These are phyloP conservation scores for Heterocephalus glaber DNA, from an alignment of 2,113 vertebrate species.

Conservation along the genomic window DNA sequence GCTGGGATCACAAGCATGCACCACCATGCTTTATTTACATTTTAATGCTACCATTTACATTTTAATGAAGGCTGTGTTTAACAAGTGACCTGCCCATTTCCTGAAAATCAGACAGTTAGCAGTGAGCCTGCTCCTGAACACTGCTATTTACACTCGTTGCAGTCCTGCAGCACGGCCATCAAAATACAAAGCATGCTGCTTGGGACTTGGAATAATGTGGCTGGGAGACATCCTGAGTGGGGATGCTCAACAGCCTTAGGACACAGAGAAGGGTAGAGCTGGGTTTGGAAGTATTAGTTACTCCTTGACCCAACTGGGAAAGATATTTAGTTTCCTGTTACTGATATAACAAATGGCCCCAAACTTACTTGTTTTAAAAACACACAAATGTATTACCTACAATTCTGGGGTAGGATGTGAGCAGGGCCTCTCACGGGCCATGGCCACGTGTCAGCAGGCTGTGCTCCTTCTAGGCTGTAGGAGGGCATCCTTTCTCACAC, in stretches of 20 bases:
- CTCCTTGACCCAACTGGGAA: background rate
- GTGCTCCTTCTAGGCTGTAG: background rate
- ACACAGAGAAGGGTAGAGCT: background rate
- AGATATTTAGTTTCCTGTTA: background rate
- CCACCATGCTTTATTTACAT: background rate
- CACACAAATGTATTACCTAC: background rate
- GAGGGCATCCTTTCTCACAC: background rate
- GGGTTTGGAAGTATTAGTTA: background rate
- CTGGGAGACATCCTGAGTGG: background rate
- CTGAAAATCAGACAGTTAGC: background rate
- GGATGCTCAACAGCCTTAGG: background rate
- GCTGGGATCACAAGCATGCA: background rate
- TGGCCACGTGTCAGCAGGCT: background rate
- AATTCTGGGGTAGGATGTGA: background rate
- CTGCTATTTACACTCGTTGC: no score
- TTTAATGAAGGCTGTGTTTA: background rate
- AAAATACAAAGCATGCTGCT: background rate
- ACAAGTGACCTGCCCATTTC: background rate
- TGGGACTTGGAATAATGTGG: background rate
- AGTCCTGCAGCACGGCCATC: background rate
- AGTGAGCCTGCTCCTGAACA: background rate
- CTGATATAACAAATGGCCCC: background rate
- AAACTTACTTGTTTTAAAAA: conserved; percentile 13
- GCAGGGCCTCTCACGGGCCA: background rate
- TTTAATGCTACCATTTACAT: background rate